phyloP scores from a whole-genome alignment of 2,113 vertebrate genomes.

The Xiphophorus maculatus region DNA sequence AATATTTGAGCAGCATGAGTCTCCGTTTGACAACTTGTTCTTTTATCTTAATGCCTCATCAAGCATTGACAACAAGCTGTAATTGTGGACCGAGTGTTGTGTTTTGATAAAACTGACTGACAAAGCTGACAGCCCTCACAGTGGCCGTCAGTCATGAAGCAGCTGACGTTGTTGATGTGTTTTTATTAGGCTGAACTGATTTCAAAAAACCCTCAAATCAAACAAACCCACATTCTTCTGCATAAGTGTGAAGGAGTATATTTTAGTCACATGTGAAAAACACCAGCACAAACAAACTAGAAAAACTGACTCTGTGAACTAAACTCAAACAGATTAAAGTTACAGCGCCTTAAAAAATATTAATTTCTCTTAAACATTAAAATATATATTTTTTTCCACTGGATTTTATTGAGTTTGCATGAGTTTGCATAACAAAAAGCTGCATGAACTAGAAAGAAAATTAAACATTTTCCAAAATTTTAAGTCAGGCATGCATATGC shows the following conservation, averaged over 20 bases:
- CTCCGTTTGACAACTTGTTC: constrained; percentile 66
- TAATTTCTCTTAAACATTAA: neutral
- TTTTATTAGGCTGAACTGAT: constrained; percentile 39
- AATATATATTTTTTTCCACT: neutral
- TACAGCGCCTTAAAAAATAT: neutral
- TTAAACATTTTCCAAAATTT: neutral
- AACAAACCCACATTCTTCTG: constrained; percentile 10
- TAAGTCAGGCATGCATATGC: neutral
- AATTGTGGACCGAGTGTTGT: constrained; percentile 56
- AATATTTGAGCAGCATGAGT: constrained; percentile 54
- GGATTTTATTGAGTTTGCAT: neutral
- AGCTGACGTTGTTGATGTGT: constrained; percentile 51
- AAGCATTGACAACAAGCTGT: constrained; percentile 64
- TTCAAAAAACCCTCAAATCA: constrained; percentile 41
- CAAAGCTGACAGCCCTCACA: constrained; percentile 56
- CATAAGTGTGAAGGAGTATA: neutral
- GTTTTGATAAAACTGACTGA: constrained; percentile 65
- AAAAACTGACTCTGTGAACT: neutral
- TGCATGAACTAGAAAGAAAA: neutral
- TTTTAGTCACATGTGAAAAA: neutral
- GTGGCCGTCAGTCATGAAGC: constrained; percentile 51
- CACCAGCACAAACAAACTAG: neutral
- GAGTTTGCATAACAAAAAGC: neutral
- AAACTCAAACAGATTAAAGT: neutral
- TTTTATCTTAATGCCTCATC: constrained; percentile 70